Base-by-base conservation (phyloP, 2,113 vertebrate genomes). In the Accipiter cooperii region DNA sequence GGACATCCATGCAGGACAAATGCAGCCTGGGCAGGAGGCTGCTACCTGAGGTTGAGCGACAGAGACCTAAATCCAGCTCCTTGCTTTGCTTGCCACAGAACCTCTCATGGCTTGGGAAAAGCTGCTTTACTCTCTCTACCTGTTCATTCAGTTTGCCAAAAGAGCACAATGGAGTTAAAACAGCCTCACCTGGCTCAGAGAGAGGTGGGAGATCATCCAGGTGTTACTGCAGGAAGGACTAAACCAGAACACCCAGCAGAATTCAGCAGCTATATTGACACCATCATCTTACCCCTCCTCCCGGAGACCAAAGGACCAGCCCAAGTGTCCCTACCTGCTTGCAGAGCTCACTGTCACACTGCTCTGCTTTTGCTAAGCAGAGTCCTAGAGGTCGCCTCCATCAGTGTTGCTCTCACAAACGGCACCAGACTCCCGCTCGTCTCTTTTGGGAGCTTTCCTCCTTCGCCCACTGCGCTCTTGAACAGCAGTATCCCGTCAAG, bases 1-100 rank as follows among this genome's bases (percentile, higher is more conserved):
- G 77, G 51, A 26, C 40, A 29, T 3, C 33, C 9, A 0, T 2
- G 24, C 54, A 42, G 15, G 58, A 34, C 49, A 58, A 69, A 58
- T 0, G 1, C 51, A n/a, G 75, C 75, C 66, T 9, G 42, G 25
- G 15, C 63, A 80, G 55, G 46, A 63, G 40, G 28, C 24, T 80
- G 40, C 40, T 65, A 25, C 57, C 71, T 21, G 51, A 64, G 26
- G 13, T 0, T 38, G 19, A 73, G 51, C 1, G 0, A 14, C 0
- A 10, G 24, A 89, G 58, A 61, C 34, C 16, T 24, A 73, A 29
- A 73, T 18, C 31, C 58, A 77, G 51, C 36, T 70, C 44, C 38
- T 13, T 5, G 25, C 60, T 78, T 60, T 82, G 34, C 52, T 10
- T 44, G 9, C 20, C 68, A 55, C 20, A 16, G 46, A 91, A 55